A percentile compares a stretch with the other conserved stretches of the same genome.
Evolutionary conservation across 2,888 invertebrate genomes (phyloP).

Genomic region (Meganola albula): DNA sequence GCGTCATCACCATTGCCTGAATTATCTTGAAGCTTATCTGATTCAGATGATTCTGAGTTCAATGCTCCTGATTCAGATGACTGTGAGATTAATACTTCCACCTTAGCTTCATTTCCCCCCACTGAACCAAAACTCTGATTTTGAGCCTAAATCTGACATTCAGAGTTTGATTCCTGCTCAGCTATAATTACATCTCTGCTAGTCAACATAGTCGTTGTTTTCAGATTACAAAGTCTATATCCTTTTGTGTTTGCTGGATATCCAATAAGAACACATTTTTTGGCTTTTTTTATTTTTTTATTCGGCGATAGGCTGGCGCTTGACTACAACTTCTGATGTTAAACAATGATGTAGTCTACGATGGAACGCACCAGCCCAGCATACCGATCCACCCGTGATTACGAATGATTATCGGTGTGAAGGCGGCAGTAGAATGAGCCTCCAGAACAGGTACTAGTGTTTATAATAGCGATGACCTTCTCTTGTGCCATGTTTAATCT

Average conservation of each 20-base stretch:
- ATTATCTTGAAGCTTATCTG: too few species aligned
- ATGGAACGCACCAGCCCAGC: too few species aligned
- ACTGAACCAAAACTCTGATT: neutral
- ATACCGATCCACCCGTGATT: too few species aligned
- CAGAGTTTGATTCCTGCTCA: slow-evolving; percentile 3
- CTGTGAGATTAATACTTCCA: neutral
- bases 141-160: neutral
- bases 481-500: neutral
- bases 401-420: too few species aligned
- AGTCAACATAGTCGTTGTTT: slow-evolving; percentile 6
- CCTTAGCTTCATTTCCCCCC: neutral
- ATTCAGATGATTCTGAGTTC: too few species aligned
- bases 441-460: slow-evolving; percentile 7
- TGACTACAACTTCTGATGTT: too few species aligned
- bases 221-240: slow-evolving; percentile 5
- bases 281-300: too few species aligned
- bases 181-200: slow-evolving; percentile 15
- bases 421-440: too few species aligned
- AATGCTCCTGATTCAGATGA: neutral
- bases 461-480: slow-evolving; percentile 2
- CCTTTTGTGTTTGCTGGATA: slow-evolving; percentile 16
- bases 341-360: too few species aligned
- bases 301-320: too few species aligned
- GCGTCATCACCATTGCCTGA: too few species aligned
- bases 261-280: slow-evolving; percentile 11